Evolutionary conservation across 2,113 vertebrate species (phyloP).

Genomic region (Periophthalmus modestus): DNA sequence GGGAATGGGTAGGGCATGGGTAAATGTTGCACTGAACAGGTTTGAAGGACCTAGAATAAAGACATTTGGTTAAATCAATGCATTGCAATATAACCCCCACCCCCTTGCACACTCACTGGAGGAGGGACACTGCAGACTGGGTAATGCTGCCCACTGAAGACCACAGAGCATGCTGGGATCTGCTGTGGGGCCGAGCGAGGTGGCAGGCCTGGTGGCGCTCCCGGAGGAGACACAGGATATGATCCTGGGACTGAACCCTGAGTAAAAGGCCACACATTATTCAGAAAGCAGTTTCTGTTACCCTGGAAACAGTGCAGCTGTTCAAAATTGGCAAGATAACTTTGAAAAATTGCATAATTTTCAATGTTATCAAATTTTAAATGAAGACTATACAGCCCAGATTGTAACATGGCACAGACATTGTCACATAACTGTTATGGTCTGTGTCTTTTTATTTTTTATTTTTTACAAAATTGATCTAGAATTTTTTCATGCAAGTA

Average conservation of each 20-base stretch:
- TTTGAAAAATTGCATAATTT: neutral
- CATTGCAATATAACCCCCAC: neutral
- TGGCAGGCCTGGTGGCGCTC: conserved; percentile 90
- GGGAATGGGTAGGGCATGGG: conserved; percentile 96
- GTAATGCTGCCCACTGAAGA: conserved; percentile 96
- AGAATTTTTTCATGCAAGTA: too few species aligned
- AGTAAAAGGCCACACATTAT: conserved; percentile 40
- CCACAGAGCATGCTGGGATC: conserved; percentile 94
- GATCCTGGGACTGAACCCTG: conserved; percentile 92
- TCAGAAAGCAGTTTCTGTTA: neutral
- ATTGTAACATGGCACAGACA: neutral
- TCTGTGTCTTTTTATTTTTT: too few species aligned
- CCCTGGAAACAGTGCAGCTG: too few species aligned
- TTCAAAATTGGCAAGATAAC: neutral
- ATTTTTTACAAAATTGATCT: too few species aligned
- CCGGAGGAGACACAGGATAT: conserved; percentile 87
- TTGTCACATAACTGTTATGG: too few species aligned
- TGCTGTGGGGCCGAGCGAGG: conserved; percentile 92
- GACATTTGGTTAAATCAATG: neutral
- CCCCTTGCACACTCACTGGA: conserved; percentile 67
- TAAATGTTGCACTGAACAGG: conserved; percentile 97
- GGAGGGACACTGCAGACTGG: conserved; percentile 93
- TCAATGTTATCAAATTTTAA: neutral
- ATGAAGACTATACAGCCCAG: neutral
- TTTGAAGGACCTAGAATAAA: conserved; percentile 87